These are phyloP conservation scores for Plagodis dolabraria DNA, from an alignment of 2,888 invertebrate genomes.

Conservation along the genomic window DNA sequence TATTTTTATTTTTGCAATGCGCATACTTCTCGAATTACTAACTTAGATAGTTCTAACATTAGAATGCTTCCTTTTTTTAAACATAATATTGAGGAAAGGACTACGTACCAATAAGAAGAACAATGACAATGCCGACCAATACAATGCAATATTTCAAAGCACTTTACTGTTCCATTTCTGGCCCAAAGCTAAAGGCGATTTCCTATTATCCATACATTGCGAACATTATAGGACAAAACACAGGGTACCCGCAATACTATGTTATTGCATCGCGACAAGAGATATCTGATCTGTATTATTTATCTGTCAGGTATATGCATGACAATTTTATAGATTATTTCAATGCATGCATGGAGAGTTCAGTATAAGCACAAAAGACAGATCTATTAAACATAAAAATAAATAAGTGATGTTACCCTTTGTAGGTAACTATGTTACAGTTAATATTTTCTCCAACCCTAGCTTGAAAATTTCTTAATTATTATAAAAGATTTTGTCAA, in stretches of 20 bases:
- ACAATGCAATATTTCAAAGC: not conserved
- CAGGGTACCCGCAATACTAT: slow-evolving; percentile 70
- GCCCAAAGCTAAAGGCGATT: slow-evolving; percentile 7
- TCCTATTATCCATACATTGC: slow-evolving; percentile 12
- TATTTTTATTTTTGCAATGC: too few relatives aligned
- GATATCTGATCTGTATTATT: slow-evolving; percentile 79
- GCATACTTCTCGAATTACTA: too few relatives aligned
- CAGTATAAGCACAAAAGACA: slow-evolving; percentile 41
- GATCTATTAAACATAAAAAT: not conserved
- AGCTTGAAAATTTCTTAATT: too few relatives aligned
- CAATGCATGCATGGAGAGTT: slow-evolving; percentile 63
- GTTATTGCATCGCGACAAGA: slow-evolving; percentile 77
- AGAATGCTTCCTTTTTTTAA: too few relatives aligned
- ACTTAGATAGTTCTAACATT: too few relatives aligned
- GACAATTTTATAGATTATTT: slow-evolving; percentile 79
- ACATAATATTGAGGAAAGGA: too few relatives aligned
- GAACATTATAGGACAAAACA: slow-evolving; percentile 35
- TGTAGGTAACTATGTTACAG: too few relatives aligned
- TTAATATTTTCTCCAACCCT: too few relatives aligned
- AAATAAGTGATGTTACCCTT: too few relatives aligned
- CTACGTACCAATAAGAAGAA: too few relatives aligned
- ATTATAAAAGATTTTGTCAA: too few relatives aligned
- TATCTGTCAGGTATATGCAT: slow-evolving; percentile 76
- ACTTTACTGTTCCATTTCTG: slow-evolving; percentile 3
- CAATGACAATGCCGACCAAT: not conserved